phyloP scores from a whole-genome alignment of 2,888 invertebrate species.

The Ptychoptera albimana region DNA sequence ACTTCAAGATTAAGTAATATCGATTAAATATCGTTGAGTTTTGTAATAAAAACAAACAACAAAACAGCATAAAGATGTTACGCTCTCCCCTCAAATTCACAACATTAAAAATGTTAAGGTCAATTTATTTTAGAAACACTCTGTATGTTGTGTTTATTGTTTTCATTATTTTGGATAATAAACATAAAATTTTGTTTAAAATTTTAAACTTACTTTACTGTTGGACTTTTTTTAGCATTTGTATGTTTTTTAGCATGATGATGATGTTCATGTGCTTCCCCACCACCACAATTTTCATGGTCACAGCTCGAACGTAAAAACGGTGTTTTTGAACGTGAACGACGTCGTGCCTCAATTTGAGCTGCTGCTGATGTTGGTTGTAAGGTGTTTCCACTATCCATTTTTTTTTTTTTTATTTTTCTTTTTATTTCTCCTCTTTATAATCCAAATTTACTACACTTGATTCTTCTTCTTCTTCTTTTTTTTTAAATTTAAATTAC shows the following conservation, averaged over 20 bases:
- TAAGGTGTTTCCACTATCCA: not conserved
- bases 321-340: slow-evolving; percentile 55
- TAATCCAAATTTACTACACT: not conserved
- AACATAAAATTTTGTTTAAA: not conserved
- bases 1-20: too few relatives aligned
- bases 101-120: too few relatives aligned
- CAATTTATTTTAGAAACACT: not conserved
- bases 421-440: not conserved
- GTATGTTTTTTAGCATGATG: slow-evolving; percentile 22
- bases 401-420: not conserved
- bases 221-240: slow-evolving; percentile 12
- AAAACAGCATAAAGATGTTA: too few relatives aligned
- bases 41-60: too few relatives aligned
- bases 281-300: slow-evolving; percentile 34
- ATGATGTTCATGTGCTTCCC: slow-evolving; percentile 35
- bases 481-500: too few relatives aligned
- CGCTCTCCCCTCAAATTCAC: too few relatives aligned
- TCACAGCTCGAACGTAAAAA: slow-evolving; percentile 42
- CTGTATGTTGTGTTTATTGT: not conserved
- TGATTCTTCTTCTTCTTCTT: not conserved
- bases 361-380: too few relatives aligned
- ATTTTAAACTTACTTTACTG: slow-evolving; percentile 7
- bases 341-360: slow-evolving; percentile 33
- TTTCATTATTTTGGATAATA: not conserved
- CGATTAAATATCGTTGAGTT: too few relatives aligned